Base-by-base conservation (phyloP, 2,888 invertebrate genomes). In the Bombylius major region DNA sequence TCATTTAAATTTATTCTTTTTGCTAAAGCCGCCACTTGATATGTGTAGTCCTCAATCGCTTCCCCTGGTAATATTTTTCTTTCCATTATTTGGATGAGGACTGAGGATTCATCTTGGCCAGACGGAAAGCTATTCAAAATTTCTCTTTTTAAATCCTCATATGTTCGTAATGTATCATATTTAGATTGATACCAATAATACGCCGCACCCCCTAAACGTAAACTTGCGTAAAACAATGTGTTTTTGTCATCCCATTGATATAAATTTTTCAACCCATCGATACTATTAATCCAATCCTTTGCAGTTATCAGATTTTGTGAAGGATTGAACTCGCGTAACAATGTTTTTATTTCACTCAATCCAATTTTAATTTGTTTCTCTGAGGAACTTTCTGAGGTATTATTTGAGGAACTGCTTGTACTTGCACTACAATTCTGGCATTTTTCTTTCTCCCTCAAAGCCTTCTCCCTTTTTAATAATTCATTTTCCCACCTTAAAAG, bases 61-160 rank as follows among this genome's bases (percentile, higher is more conserved):
- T 53, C 52, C 1, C n/a, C n/a, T 6, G 47, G 47, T 5, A 32
- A 33, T 33, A 47, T 53, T 14, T 46, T 47, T 9, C 52, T 42
- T 46, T 8, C 13, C 54, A 49, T 54, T n/a, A 54, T 49, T 45
- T 54, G 42, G 11, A 50, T 5, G 32, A 50, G 14, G 4, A 54
- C 31, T 23, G 54, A 39, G 5, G 34, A 34, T 4, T 54, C 54
- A n/a, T 50, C 45, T 39, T 44, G 47, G 44, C 14, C 36, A 7
- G 49, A 36, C 12, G 54, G 54, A 14, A 54, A 54, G 31, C 49
- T 62, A 36, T 56, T 55, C 9, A 53, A 33, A 4, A 65, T 48
- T 58, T 64, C 45, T 23, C 56, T n/a, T 11, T 62, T 61, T 62
- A 63, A 65, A 8, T 63, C 60, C 7, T 45, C 33, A 63, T 65